A percentile compares a stretch with the other conserved stretches of the same genome.
These are phyloP conservation scores for Leucophenga maculata DNA, from an alignment of 2,888 invertebrate species.

Conservation along the genomic window DNA sequence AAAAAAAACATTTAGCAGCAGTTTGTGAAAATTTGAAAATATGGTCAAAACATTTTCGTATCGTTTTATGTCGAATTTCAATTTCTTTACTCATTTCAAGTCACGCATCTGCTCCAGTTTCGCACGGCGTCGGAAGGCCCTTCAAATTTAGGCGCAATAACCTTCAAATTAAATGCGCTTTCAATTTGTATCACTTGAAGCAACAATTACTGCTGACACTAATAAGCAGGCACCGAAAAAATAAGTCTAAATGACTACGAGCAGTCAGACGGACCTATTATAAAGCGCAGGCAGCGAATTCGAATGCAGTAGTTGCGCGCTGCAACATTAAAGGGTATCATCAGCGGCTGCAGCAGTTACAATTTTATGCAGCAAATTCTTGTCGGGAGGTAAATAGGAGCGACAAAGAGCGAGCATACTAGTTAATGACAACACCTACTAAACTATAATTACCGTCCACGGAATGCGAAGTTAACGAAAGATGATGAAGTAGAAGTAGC, in stretches of 20 bases:
- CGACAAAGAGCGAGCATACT: slow-evolving; percentile 9
- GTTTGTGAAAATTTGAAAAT: neutral
- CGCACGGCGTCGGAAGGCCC: neutral
- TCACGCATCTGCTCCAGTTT: slow-evolving; percentile 7
- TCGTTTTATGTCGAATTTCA: neutral
- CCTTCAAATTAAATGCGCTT: slow-evolving; percentile 24
- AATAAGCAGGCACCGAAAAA: slow-evolving; percentile 17
- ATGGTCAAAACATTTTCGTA: no score
- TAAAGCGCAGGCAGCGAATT: neutral
- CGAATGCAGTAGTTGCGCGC: neutral
- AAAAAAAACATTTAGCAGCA: no score
- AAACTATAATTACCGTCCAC: slow-evolving; percentile 21
- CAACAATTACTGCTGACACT: slow-evolving; percentile 23
- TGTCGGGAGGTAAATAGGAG: neutral
- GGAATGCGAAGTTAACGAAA: neutral
- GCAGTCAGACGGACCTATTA: neutral
- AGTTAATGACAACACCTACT: slow-evolving; percentile 27
- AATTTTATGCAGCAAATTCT: neutral
- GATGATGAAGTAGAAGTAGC: slow-evolving; percentile 2
- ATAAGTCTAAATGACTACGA: neutral
- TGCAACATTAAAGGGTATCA: slow-evolving; percentile 13
- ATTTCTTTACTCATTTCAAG: neutral
- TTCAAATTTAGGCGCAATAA: slow-evolving; percentile 11
- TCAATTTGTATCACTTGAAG: slow-evolving; percentile 25
- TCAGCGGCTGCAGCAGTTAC: neutral